Evolutionary conservation across 2,888 invertebrate genomes (phyloP), one percentile per base, ranked within the genome.

Genomic region (Nysson spinosus): DNA sequence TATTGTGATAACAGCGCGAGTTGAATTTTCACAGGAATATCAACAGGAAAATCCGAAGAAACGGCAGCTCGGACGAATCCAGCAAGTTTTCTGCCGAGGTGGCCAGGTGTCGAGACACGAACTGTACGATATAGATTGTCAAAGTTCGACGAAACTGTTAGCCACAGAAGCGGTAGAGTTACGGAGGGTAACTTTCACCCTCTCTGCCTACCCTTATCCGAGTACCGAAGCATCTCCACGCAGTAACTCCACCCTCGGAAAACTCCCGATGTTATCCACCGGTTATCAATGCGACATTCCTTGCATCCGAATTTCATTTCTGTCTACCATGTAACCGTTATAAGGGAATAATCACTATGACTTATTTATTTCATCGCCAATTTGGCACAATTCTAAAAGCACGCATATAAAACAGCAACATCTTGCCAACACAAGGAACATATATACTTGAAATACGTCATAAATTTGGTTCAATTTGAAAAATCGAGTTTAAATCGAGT

Each of bases 101-200:
- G 60, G 81, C 81, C 82, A 78, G 82, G 81, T 82, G 82, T 79
- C 72, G 77, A 76, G 76, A 83, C 83, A 83, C 78, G 77, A 61
- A 69, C 72, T 75, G 72, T 68, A 77, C 76, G 76, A 76, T 79
- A 83, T 81, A 81, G 80, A 83, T 83, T 81, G 81, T 81, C 79
- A 77, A 83, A 83, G 81, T 83, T 83, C 69, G 58, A 44, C 28
- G 75, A 75, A 80, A 79, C 80, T 76, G 74, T 78, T 78, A 71
- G 76, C 78, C 79, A 50, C 75, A 75, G 74, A 70, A 71, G 57
- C 51, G 65, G 43, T 63, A 28, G 68, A 76, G 77, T 72, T 72
- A 68, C 62, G 49, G 30, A 56, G 57, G 66, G 50, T 61, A 73
- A 68, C 56, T 77, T 68, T 67, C 42, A 60, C 60, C 58, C 56